phyloP scores from a whole-genome alignment of 2,113 vertebrate species.

The Hyla sarda region DNA sequence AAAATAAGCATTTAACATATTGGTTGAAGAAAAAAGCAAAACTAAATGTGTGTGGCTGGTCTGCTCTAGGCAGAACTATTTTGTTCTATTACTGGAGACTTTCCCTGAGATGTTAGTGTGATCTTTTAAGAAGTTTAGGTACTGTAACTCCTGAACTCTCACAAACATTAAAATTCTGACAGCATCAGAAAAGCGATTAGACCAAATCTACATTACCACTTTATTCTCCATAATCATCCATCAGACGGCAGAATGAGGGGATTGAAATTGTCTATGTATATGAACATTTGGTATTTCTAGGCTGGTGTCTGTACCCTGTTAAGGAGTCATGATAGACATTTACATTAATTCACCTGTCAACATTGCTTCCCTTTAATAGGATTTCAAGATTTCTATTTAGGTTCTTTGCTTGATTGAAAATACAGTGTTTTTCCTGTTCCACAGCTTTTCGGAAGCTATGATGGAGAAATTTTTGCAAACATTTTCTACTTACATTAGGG shows the following conservation, averaged over 20 bases:
- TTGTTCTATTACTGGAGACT: background rate
- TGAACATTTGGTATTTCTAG: slow-evolving; percentile 55
- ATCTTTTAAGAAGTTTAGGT: slow-evolving; percentile 31
- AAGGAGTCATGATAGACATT: slow-evolving; percentile 59
- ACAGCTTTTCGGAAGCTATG: background rate
- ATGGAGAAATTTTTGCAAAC: slow-evolving; percentile 26
- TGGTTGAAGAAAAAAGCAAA: background rate
- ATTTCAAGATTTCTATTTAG: slow-evolving; percentile 60
- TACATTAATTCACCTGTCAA: slow-evolving; percentile 60
- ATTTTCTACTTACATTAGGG: slow-evolving; percentile 25
- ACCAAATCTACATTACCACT: slow-evolving; percentile 54
- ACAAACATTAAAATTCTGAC: slow-evolving; percentile 55
- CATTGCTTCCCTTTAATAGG: slow-evolving; percentile 56
- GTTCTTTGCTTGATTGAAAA: slow-evolving; percentile 51
- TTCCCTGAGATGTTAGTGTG: background rate
- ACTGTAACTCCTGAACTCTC: slow-evolving; percentile 18
- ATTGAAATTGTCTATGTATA: slow-evolving; percentile 58
- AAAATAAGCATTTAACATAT: slow-evolving; percentile 21
- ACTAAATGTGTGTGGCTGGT: background rate
- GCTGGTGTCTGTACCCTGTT: slow-evolving; percentile 49
- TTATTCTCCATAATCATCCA: slow-evolving; percentile 56
- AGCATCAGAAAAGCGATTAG: slow-evolving; percentile 48
- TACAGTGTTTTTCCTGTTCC: slow-evolving; percentile 8
- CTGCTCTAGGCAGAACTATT: background rate
- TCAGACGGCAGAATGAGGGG: slow-evolving; percentile 45